Conservation (phyloP, 2,888 invertebrate genomes). For the Luffia ferchaultella region DNA sequence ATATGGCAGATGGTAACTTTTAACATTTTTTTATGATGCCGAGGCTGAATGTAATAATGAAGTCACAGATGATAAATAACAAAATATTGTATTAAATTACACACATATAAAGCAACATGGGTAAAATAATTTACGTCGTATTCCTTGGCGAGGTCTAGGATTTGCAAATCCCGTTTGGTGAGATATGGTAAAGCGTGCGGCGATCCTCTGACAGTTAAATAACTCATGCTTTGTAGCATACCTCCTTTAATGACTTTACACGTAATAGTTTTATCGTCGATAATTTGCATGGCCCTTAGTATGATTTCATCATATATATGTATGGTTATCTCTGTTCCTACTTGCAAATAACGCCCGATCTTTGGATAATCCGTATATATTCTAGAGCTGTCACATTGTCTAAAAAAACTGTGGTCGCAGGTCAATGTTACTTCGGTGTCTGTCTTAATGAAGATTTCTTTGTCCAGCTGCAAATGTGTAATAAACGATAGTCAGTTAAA, state of each 20-base stretch:
- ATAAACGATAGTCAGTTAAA: too few relatives aligned
- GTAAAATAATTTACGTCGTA: conserved; percentile 24
- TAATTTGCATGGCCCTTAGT: conserved; percentile 23
- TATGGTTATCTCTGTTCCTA: conserved; percentile 28
- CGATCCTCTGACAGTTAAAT: conserved; percentile 26
- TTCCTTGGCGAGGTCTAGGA: conserved; percentile 29
- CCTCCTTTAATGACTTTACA: conserved; percentile 27
- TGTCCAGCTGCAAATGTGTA: too few relatives aligned
- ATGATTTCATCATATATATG: conserved; percentile 22
- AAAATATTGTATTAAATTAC: too few relatives aligned
- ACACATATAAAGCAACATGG: too few relatives aligned
- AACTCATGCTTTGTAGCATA: conserved; percentile 19
- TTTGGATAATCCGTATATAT: conserved; percentile 32
- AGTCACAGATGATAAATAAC: too few relatives aligned
- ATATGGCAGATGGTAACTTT: too few relatives aligned
- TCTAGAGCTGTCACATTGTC: conserved; percentile 24
- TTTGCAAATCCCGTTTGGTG: conserved; percentile 25
- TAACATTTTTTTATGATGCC: too few relatives aligned
- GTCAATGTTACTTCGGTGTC: conserved; percentile 23
- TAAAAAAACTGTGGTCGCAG: conserved; percentile 20
- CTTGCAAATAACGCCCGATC: conserved; percentile 20
- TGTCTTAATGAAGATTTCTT: conserved; percentile 13
- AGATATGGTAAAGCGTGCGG: conserved; percentile 24
- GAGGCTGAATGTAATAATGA: too few relatives aligned
- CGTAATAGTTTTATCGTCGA: conserved; percentile 21